Evolutionary conservation across 2,888 invertebrate species (phyloP).

Genomic region (Acholoe squamosa): DNA sequence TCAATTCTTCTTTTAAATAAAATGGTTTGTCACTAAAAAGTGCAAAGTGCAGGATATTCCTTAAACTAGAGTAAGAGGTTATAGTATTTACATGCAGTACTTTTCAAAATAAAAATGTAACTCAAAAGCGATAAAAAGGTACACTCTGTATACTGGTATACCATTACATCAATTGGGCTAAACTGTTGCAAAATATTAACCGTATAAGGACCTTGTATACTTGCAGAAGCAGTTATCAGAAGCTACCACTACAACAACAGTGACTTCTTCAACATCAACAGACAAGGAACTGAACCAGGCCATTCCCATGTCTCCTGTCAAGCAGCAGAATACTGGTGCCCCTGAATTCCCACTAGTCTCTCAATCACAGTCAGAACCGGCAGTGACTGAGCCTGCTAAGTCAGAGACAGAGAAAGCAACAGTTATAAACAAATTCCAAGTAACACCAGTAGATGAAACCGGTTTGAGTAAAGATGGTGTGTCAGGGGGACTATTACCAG

Average conservation of each 20-base stretch:
- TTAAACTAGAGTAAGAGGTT: too few relatives aligned
- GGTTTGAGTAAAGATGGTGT: background rate
- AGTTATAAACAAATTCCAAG: constrained; percentile 61
- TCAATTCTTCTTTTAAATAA: too few relatives aligned
- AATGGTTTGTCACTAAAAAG: too few relatives aligned
- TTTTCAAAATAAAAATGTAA: too few relatives aligned
- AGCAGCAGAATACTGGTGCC: background rate
- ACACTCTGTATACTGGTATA: too few relatives aligned
- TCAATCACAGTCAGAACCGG: background rate
- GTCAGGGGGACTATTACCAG: background rate
- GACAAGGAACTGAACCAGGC: constrained; percentile 33
- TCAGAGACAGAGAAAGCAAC: background rate
- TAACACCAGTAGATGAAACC: constrained; percentile 60
- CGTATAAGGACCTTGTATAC: too few relatives aligned
- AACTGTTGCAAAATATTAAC: too few relatives aligned
- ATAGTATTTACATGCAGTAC: too few relatives aligned
- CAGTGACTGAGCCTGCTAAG: background rate
- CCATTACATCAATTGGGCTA: too few relatives aligned
- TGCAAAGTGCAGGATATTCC: too few relatives aligned
- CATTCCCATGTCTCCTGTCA: constrained; percentile 2
- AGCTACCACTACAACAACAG: constrained; percentile 22
- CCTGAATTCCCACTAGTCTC: background rate
- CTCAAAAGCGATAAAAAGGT: too few relatives aligned
- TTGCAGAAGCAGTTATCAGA: constrained; percentile 34
- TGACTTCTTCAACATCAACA: background rate